Conservation (phyloP, 2,888 invertebrate species). For the Troides oblongomaculatus region DNA sequence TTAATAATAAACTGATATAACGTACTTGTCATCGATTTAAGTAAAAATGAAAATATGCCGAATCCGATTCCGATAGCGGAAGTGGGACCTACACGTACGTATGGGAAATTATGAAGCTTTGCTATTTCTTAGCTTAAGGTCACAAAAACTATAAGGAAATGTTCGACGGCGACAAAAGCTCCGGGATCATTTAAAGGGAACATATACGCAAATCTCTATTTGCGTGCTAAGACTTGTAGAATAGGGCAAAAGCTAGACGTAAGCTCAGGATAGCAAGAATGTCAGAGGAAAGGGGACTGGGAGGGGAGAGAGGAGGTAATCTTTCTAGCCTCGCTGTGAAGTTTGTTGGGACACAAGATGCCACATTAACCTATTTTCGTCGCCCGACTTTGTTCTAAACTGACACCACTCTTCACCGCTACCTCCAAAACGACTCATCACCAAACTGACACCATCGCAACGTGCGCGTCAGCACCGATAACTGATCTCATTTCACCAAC, state of each 20-base stretch:
- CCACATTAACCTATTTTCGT: constrained; percentile 65
- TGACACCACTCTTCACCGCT: constrained; percentile 40
- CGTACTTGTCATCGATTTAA: constrained; percentile 54
- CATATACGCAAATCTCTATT: constrained; percentile 43
- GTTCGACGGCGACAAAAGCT: constrained; percentile 47
- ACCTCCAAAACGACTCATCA: constrained; percentile 32
- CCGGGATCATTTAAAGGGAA: constrained; percentile 45
- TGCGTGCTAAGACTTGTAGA: not conserved
- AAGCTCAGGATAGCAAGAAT: constrained; percentile 32
- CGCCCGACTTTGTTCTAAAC: constrained; percentile 58
- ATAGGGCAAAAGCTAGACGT: not conserved
- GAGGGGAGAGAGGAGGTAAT: constrained; percentile 22
- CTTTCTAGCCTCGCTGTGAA: constrained; percentile 64
- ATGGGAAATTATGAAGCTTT: constrained; percentile 46
- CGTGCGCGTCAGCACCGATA: constrained; percentile 41
- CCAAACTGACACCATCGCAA: constrained; percentile 43
- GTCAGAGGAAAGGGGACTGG: constrained; percentile 29
- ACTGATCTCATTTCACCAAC: constrained; percentile 33
- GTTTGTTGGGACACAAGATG: constrained; percentile 74
- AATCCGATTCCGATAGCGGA: constrained; percentile 39
- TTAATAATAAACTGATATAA: constrained; percentile 53
- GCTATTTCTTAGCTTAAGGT: constrained; percentile 35
- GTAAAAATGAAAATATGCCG: constrained; percentile 56
- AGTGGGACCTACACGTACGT: constrained; percentile 33
- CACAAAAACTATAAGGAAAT: constrained; percentile 54